Conservation (phyloP, 2,797 vertebrate genomes). For the Eulemur coronatus region DNA sequence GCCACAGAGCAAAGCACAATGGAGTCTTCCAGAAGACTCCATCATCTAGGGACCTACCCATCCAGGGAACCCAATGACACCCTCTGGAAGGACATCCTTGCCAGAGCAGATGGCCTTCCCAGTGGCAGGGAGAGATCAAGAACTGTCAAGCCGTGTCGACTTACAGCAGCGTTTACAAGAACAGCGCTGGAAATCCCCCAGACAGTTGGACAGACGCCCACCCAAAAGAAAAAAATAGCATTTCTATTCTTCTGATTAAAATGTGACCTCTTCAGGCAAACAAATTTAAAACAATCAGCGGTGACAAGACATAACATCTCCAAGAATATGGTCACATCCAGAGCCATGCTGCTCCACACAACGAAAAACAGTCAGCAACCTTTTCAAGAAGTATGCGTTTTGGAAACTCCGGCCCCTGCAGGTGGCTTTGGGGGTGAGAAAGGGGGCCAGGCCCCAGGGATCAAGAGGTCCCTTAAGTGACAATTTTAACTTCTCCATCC, state of each 20-base stretch:
- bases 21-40: background rate
- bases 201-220: constrained; percentile 57
- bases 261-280: background rate
- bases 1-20: background rate
- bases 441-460: background rate
- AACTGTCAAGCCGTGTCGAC: background rate
- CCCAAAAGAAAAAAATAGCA: background rate
- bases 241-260: constrained; percentile 52
- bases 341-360: background rate
- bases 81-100: background rate
- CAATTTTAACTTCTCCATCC: background rate
- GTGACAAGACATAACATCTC: background rate
- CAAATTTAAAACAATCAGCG: background rate
- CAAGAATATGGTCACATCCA: background rate
- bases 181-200: constrained; percentile 71
- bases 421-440: background rate
- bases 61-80: background rate
- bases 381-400: background rate
- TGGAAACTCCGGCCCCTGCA: background rate
- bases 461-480: background rate
- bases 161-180: constrained; percentile 54
- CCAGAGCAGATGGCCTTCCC: background rate
- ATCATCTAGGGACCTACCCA: background rate
- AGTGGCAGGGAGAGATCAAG: background rate
- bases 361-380: background rate